These are phyloP conservation scores for Megaceryle torquata DNA, from an alignment of 2,113 vertebrate genomes.

Conservation along the genomic window DNA sequence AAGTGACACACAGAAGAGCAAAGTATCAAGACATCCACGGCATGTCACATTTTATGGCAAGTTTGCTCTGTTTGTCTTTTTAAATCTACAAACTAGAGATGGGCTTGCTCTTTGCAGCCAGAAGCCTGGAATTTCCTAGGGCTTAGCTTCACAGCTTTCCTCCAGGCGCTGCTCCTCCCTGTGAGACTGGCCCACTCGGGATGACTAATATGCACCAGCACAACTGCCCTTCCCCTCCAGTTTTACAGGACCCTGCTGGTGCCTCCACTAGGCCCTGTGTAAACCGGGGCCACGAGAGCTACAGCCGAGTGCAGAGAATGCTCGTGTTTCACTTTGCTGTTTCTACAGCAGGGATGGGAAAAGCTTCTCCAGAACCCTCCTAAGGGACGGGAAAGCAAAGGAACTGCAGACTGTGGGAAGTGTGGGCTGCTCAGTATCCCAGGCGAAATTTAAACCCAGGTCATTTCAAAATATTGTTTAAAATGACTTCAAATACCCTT, in stretches of 20 bases:
- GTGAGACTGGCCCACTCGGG: background rate
- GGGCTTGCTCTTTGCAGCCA: background rate
- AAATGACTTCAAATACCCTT: conserved; percentile 11
- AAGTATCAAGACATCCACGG: background rate
- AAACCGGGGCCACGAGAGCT: background rate
- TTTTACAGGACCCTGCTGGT: background rate
- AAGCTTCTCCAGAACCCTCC: background rate
- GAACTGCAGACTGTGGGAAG: conserved; percentile 69
- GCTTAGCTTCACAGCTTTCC: conserved; percentile 3
- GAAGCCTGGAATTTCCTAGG: background rate
- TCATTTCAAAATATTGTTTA: conserved; percentile 18
- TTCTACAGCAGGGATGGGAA: conserved; percentile 12
- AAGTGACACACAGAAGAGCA: background rate
- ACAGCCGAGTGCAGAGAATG: background rate
- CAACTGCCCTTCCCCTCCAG: background rate
- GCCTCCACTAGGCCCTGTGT: background rate
- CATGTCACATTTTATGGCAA: background rate
- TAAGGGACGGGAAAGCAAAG: conserved; percentile 37
- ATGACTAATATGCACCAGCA: conserved; percentile 5
- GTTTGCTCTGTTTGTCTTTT: background rate
- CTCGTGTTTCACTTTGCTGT: background rate
- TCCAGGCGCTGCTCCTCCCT: background rate
- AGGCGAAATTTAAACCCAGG: conserved; percentile 55
- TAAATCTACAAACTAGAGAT: background rate
- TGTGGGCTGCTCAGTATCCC: conserved; percentile 41